Base-by-base conservation (phyloP, 2,888 invertebrate species). In the Drosophila anomalipes region DNA sequence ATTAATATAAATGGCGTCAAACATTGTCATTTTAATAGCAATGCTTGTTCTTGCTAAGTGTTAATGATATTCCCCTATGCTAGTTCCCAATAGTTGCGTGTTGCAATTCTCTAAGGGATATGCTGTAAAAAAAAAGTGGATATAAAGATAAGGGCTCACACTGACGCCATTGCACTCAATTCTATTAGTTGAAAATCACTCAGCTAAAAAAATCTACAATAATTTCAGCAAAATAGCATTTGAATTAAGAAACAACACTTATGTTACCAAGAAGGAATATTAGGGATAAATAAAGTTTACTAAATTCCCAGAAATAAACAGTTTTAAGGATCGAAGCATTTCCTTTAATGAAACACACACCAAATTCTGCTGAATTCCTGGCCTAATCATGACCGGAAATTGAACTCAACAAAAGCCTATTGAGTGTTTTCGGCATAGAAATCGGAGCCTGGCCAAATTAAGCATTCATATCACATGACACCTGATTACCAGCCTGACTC, bases 391-490 rank as follows among this genome's bases (percentile, higher is more conserved):
- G 28, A n/a, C 30, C 57, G 63, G 59, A 70, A 70, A 60, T 19
- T 37, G 3, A 37, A 26, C 30, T 30, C 19, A 47, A 71, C 35
- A 28, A 53, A 37, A 6, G 19, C 28, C 52, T 28, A 53, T 44
- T 41, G 53, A 59, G 4, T 35, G 32, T 14, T 32, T 67, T 32
- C 1, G 52, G 7, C n/a, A 64, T 51, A 22, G 75, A 54, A 79
- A 79, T 75, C 52, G 81, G 70, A 74, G 61, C 28, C 39, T 47
- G 14, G 32, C 16, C 35, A 60, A 87, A 85, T 89, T 89, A 77
- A 59, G 77, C 69, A 85, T 87, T 84, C 88, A 71, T 65, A 84
- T 85, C 88, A 89, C 88, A 87, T 79, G 73, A 75, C 90, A 87
- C 65, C 68, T 28, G 39, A 9, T 37, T 67, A 51, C 22, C 39